Evolutionary conservation across 2,113 vertebrate genomes (phyloP).

Genomic region (Amblyopsis rosae): DNA sequence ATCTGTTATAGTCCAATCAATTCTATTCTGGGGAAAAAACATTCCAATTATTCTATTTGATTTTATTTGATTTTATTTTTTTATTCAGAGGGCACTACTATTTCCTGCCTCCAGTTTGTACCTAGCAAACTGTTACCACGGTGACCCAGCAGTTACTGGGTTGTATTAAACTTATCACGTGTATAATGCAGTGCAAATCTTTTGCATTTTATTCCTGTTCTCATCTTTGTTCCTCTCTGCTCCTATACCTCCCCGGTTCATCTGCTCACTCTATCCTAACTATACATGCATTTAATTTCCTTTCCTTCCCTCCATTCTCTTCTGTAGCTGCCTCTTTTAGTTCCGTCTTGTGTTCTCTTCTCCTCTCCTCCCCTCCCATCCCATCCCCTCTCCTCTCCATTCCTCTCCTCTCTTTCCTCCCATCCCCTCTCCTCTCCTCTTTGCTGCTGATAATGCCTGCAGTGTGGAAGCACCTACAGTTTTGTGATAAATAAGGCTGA

Average conservation of each 20-base stretch:
- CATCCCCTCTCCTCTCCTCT: constrained; percentile 28
- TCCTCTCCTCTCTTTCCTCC: neutral
- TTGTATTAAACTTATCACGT: neutral
- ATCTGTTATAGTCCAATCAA: too few species aligned
- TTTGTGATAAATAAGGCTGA: constrained; percentile 39
- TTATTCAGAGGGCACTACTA: too few species aligned
- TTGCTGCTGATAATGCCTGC: too few species aligned
- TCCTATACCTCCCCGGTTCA: neutral
- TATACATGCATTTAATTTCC: neutral
- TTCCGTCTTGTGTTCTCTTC: too few species aligned
- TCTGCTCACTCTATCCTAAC: neutral
- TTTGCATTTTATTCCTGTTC: neutral
- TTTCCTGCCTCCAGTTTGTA: too few species aligned
- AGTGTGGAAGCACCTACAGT: constrained; percentile 17
- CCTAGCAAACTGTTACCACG: too few species aligned
- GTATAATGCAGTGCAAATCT: neutral
- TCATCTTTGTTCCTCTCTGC: neutral
- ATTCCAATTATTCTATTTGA: too few species aligned
- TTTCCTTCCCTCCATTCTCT: too few species aligned
- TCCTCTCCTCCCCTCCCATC: neutral
- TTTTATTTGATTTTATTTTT: too few species aligned
- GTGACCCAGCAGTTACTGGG: too few species aligned
- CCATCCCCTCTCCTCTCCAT: constrained; percentile 27
- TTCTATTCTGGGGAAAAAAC: too few species aligned
- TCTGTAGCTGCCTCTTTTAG: neutral